A percentile compares a stretch with the other conserved stretches of the same genome.
These are phyloP conservation scores for Euzetes globulus DNA, from an alignment of 2,888 invertebrate species.

Conservation along the genomic window DNA sequence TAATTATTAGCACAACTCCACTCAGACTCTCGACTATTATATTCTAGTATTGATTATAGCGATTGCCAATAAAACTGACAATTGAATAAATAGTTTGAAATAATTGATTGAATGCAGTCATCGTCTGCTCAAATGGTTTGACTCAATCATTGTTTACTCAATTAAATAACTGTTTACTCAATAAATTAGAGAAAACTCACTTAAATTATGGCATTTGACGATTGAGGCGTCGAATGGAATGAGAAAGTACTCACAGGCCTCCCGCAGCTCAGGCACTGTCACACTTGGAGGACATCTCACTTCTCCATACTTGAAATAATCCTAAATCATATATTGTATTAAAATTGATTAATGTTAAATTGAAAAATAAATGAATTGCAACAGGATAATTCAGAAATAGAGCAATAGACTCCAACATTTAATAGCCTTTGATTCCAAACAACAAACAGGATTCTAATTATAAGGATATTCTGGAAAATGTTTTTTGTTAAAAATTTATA, in stretches of 20 bases:
- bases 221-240: conserved; percentile 95
- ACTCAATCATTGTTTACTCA: not conserved
- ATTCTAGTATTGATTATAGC: too few species aligned
- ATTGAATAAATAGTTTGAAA: not conserved
- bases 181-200: conserved; percentile 55
- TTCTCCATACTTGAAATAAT: conserved; percentile 82
- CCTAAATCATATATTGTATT: conserved; percentile 48
- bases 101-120: not conserved
- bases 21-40: too few species aligned
- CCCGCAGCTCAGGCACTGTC: conserved; percentile 88
- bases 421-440: too few species aligned
- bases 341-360: not conserved
- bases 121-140: not conserved
- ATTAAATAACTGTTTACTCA: not conserved
- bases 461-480: too few species aligned
- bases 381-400: too few species aligned
- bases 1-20: too few species aligned
- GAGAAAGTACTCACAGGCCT: conserved; percentile 96
- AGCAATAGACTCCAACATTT: too few species aligned
- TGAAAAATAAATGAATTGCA: not conserved
- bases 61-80: not conserved
- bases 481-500: too few species aligned
- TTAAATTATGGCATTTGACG: conserved; percentile 88
- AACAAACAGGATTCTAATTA: too few species aligned
- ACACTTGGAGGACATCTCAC: conserved; percentile 93